Evolutionary conservation across 2,113 vertebrate genomes (phyloP), one percentile per base, ranked within the genome.

Genomic region (Sylvicapra grimmia): DNA sequence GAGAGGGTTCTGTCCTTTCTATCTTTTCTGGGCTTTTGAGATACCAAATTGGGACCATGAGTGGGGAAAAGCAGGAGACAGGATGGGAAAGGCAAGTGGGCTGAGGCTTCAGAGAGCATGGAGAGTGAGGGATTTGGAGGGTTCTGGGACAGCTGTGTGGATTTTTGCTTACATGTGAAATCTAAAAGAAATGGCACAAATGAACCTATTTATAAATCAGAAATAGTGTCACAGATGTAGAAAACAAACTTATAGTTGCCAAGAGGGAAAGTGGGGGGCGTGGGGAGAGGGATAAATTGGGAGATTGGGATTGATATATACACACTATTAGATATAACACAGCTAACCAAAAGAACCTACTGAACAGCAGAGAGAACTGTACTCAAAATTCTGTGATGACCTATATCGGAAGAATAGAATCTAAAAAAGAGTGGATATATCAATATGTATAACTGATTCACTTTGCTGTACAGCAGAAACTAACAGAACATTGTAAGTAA

Each of bases 21-120:
- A 29, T 14, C 53, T n/a, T 21, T 95, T 6, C 63, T 36, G 80
- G 54, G 9, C 79, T 49, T 44, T 31, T 59, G 49, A 49, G 72
- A 59, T 56, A n/a, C 44, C 54, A 63, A 65, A 90, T 23, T 19
- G 56, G 82, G 82, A 54, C 89, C 89, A 56, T 11, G 68, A 94
- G 11, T 59, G 16, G 72, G 83, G 85, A 89, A 58, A n/a, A 18
- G 53, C 44, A n/a, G 83, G 40, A 79, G 27, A 59, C n/a, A 61
- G 63, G 86, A 87, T 93, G 79, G 82, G 36, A 68, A 85, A 88
- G 63, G 65, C 77, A 53, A 91, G 65, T 0, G 44, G 84, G 54
- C 31, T 5, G 47, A 83, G 82, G 29, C 87, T 72, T 82, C 53
- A 25, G 29, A 40, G 27, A 49, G 18, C 0, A 0, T 4, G 0